A percentile compares a stretch with the other conserved stretches of the same genome.
Evolutionary conservation across 2,113 vertebrate species (phyloP).

Genomic region (Macquaria ambigua): DNA sequence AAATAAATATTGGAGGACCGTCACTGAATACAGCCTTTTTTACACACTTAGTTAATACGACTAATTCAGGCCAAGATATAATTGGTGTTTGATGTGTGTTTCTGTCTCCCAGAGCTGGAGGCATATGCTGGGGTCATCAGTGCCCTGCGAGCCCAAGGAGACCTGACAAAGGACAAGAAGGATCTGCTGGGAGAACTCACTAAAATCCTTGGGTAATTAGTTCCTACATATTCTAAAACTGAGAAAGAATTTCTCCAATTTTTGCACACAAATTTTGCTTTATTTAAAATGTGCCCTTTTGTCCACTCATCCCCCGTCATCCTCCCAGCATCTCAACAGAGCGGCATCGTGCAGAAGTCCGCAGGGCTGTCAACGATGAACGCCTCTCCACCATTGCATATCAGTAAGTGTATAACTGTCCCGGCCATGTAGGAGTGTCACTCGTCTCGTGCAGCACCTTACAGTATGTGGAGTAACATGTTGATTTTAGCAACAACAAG

Average conservation of each 20-base stretch:
- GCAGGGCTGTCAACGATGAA: slow-evolving; percentile 98
- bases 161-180: slow-evolving; percentile 98
- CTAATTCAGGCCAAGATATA: neutral
- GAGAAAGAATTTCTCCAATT: accelerated
- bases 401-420: slow-evolving; percentile 87
- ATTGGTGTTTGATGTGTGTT: slow-evolving; percentile 12
- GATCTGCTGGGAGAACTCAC: slow-evolving; percentile 97
- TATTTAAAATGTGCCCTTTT: slow-evolving; percentile 2
- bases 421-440: neutral
- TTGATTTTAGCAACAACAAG: neutral
- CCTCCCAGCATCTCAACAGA: slow-evolving; percentile 95
- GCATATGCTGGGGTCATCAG: slow-evolving; percentile 99
- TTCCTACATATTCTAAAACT: neutral
- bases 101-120: slow-evolving; percentile 91
- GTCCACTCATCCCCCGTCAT: too few species aligned
- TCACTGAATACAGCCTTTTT: neutral
- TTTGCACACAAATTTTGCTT: neutral
- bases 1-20: neutral
- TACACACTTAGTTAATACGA: neutral
- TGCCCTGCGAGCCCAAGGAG: slow-evolving; percentile 96
- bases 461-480: neutral
- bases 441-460: neutral
- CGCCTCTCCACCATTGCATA: slow-evolving; percentile 97
- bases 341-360: slow-evolving; percentile 97
- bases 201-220: slow-evolving; percentile 93